Base-by-base conservation (phyloP, 2,113 vertebrate genomes). In the Siniperca knerii region DNA sequence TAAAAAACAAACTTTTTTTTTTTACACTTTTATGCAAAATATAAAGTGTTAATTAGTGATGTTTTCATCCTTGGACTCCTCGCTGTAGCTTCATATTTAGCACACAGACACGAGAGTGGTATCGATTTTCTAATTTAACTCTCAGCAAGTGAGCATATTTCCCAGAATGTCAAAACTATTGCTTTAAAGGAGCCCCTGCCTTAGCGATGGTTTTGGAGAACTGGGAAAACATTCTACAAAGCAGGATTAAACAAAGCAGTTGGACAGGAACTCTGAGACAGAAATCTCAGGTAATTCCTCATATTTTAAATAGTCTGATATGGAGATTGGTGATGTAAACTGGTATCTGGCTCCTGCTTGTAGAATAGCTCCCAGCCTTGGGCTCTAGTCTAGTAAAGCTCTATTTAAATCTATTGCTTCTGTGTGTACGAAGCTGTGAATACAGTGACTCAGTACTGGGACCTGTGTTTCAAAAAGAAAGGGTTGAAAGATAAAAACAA, bases 401-500 rank as follows among this genome's bases (percentile, higher is more conserved):
- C 46, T 81, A 78, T 82, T 85, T 82, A 87, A 85, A 81, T 79
- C 64, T 58, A 69, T 68, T 57, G 85, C 88, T 87, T 88, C 81
- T 58, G 79, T 71, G 55, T 81, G 85, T 87, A 50, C 13, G 72
- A 87, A 83, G 87, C 80, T 76, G 54, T 20, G 37, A 74, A 79
- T 71, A 61, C 80, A 89, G 83, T 23, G 69, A 82, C 81, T 84
- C 81, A 46, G 75, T 72, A 70, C 83, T 80, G 84, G 86, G 77
- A 88, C 77, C 75, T 89, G 77, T 82, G 75, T 87, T 88, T 88
- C 50, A 44, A 89, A 92, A 87, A 78, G 67, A 87, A 90, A 87
- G 37, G 60, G 72, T 75, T 84, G 67, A 86, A 87, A 80, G 68
- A 79, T 82, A 71, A 85, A 86, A 82, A 74, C 62, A 40, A 79